phyloP scores from a whole-genome alignment of 2,113 vertebrate genomes.

The Hylia prasina region DNA sequence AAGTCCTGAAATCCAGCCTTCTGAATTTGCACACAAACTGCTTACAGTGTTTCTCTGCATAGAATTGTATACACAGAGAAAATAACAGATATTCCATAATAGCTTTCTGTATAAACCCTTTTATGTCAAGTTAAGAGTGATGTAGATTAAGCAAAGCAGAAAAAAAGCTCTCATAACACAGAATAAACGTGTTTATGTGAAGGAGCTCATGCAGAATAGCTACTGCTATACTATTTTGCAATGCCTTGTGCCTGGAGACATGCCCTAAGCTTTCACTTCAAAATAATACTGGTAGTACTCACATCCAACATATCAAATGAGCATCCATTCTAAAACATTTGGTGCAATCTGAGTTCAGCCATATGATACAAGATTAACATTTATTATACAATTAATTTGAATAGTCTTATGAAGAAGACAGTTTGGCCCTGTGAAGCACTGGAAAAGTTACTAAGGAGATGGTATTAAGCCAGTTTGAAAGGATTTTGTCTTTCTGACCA shows the following conservation, averaged over 20 bases:
- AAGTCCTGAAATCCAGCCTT: background rate
- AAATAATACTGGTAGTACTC: background rate
- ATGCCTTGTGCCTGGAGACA: background rate
- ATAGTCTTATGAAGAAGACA: background rate
- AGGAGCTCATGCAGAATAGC: background rate
- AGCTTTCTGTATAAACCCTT: background rate
- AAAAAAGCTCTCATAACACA: background rate
- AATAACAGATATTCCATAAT: background rate
- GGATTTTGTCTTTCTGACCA: background rate
- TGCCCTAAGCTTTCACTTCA: background rate
- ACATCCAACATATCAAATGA: background rate
- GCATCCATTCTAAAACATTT: background rate
- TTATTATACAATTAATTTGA: background rate
- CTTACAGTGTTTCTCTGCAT: background rate
- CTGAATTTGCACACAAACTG: background rate
- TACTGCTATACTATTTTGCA: background rate
- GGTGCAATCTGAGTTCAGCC: background rate
- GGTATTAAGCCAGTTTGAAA: background rate
- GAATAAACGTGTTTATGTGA: background rate
- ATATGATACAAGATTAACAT: background rate
- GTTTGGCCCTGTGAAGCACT: background rate
- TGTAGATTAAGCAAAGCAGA: background rate
- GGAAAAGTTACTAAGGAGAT: background rate
- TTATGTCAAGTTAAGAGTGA: background rate
- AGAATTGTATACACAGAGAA: background rate